Conservation (phyloP, 2,888 invertebrate species). For the Drosophila helvetica region DNA sequence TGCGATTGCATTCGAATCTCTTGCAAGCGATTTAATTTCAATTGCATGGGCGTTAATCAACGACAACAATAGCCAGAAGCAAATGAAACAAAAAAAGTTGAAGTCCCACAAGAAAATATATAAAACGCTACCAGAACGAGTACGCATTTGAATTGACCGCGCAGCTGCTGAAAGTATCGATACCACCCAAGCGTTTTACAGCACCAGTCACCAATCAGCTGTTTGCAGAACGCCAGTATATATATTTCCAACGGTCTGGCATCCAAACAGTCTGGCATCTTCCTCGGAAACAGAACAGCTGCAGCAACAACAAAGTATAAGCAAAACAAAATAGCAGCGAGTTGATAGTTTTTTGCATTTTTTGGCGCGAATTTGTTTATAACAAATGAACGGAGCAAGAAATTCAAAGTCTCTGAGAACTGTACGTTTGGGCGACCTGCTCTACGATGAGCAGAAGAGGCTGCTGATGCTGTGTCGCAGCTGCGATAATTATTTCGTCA, state of each 20-base stretch:
- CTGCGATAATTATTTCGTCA: slow-evolving; percentile 65
- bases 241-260: no score
- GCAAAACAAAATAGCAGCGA: slow-evolving; percentile 4
- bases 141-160: background rate
- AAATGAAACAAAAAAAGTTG: slow-evolving; percentile 7
- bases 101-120: background rate
- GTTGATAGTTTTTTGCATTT: background rate
- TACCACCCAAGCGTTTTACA: background rate
- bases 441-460: slow-evolving; percentile 70
- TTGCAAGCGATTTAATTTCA: slow-evolving; percentile 75
- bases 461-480: slow-evolving; percentile 69
- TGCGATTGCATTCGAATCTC: slow-evolving; percentile 61
- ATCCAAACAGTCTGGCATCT: no score
- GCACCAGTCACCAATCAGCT: background rate
- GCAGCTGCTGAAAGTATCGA: background rate
- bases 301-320: no score
- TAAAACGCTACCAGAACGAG: background rate
- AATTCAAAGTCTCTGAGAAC: slow-evolving; percentile 56
- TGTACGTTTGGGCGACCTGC: slow-evolving; percentile 71
- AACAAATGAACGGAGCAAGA: slow-evolving; percentile 57
- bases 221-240: no score
- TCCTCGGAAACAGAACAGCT: no score
- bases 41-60: slow-evolving; percentile 78
- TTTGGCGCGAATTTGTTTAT: slow-evolving; percentile 32
- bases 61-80: slow-evolving; percentile 50